Percentiles rank a stretch among this genome's conserved stretches.
phyloP scores from a whole-genome alignment of 2,113 vertebrate species.

The Gracilinanus agilis region DNA sequence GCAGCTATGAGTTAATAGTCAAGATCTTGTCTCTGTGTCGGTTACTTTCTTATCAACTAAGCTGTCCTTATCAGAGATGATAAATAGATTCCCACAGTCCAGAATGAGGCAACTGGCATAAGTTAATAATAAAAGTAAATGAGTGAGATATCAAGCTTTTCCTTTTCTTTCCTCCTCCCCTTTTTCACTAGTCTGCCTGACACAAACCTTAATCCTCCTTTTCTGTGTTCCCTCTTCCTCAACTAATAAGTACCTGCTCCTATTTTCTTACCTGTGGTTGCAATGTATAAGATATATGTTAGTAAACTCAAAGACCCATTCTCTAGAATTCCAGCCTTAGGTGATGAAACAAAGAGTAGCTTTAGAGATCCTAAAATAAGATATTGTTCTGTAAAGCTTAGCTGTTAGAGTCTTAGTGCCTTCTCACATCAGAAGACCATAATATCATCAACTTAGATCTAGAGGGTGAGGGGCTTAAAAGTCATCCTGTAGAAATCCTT shows the following conservation, averaged over 20 bases:
- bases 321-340: background rate
- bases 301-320: background rate
- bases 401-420: background rate
- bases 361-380: background rate
- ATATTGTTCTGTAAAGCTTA: background rate
- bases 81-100: too few relatives aligned
- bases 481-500: background rate
- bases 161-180: background rate
- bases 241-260: background rate
- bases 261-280: background rate
- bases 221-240: background rate
- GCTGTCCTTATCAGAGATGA: too few relatives aligned
- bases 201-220: background rate
- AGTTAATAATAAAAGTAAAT: background rate
- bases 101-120: background rate
- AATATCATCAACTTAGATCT: background rate
- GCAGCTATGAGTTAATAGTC: too few relatives aligned
- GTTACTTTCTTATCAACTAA: too few relatives aligned
- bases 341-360: background rate
- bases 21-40: too few relatives aligned
- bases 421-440: background rate
- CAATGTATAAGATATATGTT: background rate
- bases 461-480: background rate
- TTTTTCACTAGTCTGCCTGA: background rate
- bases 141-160: background rate